Percentiles rank a stretch among this genome's conserved stretches.
phyloP scores from a whole-genome alignment of 1,140 invertebrate species.

The Aporrectodea caliginosa region DNA sequence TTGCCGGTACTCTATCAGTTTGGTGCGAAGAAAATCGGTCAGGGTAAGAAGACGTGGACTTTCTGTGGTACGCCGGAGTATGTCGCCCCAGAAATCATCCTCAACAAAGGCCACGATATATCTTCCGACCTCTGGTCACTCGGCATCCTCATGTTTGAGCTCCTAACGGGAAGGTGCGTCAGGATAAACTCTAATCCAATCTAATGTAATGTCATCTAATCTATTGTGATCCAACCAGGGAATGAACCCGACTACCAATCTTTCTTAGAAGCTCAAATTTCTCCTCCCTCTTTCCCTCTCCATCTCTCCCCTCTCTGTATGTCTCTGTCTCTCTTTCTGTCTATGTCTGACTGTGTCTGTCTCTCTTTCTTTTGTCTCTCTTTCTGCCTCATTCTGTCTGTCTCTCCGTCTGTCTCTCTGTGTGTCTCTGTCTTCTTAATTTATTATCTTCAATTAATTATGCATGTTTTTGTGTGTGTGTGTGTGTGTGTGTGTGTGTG shows the following conservation, averaged over 20 bases:
- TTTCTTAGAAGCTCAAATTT: slow-evolving; percentile 84
- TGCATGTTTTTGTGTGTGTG: too few relatives aligned
- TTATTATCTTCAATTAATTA: too few relatives aligned
- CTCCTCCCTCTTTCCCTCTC: slow-evolving; percentile 90
- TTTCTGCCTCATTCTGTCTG: background rate
- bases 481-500: too few relatives aligned
- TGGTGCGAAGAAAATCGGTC: slow-evolving; percentile 75
- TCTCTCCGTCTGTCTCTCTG: background rate
- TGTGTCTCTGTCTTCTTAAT: too few relatives aligned
- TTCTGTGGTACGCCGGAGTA: slow-evolving; percentile 91
- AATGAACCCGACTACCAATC: slow-evolving; percentile 35
- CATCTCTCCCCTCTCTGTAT: background rate
- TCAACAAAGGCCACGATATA: slow-evolving; percentile 85
- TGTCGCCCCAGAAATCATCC: slow-evolving; percentile 86
- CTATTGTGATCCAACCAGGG: slow-evolving; percentile 98
- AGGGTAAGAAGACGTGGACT: slow-evolving; percentile 92
- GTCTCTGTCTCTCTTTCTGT: background rate
- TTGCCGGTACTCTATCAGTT: background rate
- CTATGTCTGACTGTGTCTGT: background rate
- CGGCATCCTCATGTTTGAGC: slow-evolving; percentile 86
- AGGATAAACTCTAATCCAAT: slow-evolving; percentile 58
- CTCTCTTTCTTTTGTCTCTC: background rate
- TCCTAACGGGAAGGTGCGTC: slow-evolving; percentile 71
- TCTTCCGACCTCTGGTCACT: slow-evolving; percentile 93
- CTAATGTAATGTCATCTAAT: slow-evolving; percentile 97